These are phyloP conservation scores for Eonycteris spelaea DNA, from an alignment of 2,113 vertebrate genomes.

Conservation along the genomic window DNA sequence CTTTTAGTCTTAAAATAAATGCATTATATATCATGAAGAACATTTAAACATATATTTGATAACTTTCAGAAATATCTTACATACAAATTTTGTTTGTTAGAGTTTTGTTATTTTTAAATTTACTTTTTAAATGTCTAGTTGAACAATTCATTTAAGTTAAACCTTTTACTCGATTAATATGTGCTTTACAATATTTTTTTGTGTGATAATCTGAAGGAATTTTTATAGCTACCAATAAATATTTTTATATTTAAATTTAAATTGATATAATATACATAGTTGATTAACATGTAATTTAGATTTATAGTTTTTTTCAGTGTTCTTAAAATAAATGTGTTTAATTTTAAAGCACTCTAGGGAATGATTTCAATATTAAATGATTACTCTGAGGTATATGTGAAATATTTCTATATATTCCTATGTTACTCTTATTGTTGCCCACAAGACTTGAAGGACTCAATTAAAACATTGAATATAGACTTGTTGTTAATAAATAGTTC, in stretches of 20 bases:
- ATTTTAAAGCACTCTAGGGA: conserved; percentile 45
- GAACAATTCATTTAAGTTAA: not conserved
- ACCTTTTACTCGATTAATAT: not conserved
- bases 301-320: not conserved
- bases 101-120: not conserved
- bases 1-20: not conserved
- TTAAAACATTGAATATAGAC: not conserved
- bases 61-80: not conserved
- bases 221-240: not conserved
- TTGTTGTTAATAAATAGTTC: not conserved
- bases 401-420: not conserved
- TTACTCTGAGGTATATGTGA: not conserved
- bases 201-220: not conserved
- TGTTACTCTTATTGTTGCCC: fast-evolving
- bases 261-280: not conserved
- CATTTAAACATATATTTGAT: not conserved
- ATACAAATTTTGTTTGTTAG: not conserved
- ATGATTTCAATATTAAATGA: not conserved
- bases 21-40: not conserved
- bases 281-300: not conserved
- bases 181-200: not conserved
- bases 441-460: fast-evolving
- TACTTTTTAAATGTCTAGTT: not conserved
- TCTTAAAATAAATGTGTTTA: conserved; percentile 14
- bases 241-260: not conserved